Evolutionary conservation across 2,797 vertebrate genomes (phyloP).

Genomic region (Phaenicophaeus curvirostris): DNA sequence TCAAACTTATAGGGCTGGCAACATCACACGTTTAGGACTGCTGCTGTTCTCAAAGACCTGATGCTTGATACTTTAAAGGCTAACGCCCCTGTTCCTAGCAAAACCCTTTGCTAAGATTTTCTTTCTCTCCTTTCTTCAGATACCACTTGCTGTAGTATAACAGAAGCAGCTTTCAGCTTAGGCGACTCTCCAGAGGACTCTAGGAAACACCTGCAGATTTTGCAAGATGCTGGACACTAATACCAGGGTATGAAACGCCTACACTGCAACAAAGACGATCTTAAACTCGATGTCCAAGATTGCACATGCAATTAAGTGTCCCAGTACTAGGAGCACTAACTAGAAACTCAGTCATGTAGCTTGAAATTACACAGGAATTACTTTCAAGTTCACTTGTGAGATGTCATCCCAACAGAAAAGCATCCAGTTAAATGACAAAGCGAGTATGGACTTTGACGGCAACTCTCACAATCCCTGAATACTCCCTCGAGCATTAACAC

Average conservation of each 20-base stretch:
- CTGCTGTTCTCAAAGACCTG: neutral
- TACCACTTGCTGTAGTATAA: neutral
- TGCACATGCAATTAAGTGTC: rapidly evolving
- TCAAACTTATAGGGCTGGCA: neutral
- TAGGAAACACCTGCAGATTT: neutral
- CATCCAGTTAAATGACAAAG: neutral
- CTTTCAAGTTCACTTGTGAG: rapidly evolving
- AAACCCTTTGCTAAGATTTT: neutral
- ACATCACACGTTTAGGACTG: neutral
- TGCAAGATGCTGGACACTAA: neutral
- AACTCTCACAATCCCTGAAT: neutral
- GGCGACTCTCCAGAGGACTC: neutral
- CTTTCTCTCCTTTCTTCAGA: neutral
- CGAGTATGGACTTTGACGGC: rapidly evolving
- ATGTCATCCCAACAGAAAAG: neutral
- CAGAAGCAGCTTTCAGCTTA: neutral
- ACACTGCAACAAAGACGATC: neutral
- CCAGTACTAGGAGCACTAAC: neutral
- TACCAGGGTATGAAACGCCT: neutral
- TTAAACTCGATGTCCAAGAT: neutral
- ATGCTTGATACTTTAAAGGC: neutral
- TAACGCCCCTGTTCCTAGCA: neutral
- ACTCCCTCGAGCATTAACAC: neutral
- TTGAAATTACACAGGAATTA: neutral
- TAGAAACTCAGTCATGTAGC: neutral